Percentiles rank a stretch among this genome's conserved stretches.
Evolutionary conservation across 2,113 vertebrate genomes (phyloP).

Genomic region (Dicerorhinus sumatrensis): DNA sequence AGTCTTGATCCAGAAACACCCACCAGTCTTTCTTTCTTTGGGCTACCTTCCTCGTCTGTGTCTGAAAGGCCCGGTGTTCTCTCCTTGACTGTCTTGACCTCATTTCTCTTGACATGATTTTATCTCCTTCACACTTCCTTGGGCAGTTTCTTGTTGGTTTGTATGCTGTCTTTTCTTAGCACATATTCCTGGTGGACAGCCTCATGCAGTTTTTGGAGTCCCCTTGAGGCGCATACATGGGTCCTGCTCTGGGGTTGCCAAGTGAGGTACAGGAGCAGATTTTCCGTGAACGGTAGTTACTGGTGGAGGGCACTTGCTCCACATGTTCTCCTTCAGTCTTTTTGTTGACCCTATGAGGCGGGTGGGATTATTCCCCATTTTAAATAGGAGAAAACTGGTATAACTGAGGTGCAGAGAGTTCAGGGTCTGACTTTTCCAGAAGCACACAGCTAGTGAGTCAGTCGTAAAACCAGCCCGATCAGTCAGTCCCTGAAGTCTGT

Average conservation of each 20-base stretch:
- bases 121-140: background rate
- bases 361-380: background rate
- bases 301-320: background rate
- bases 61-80: background rate
- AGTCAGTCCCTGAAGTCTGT: background rate
- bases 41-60: background rate
- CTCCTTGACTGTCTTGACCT: background rate
- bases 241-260: background rate
- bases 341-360: background rate
- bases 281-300: background rate
- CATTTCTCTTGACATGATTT: background rate
- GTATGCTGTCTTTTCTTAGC: background rate
- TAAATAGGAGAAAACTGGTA: background rate
- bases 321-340: background rate
- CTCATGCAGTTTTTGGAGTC: background rate
- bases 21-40: background rate
- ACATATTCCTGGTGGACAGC: background rate
- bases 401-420: background rate
- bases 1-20: background rate
- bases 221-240: background rate
- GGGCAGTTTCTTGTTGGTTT: background rate
- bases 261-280: background rate
- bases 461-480: background rate
- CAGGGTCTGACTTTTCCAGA: background rate
- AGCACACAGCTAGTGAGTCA: background rate